Percentiles rank a stretch among this genome's conserved stretches.
phyloP scores from a whole-genome alignment of 1,140 invertebrate species.

The Drosophila persimilis region DNA sequence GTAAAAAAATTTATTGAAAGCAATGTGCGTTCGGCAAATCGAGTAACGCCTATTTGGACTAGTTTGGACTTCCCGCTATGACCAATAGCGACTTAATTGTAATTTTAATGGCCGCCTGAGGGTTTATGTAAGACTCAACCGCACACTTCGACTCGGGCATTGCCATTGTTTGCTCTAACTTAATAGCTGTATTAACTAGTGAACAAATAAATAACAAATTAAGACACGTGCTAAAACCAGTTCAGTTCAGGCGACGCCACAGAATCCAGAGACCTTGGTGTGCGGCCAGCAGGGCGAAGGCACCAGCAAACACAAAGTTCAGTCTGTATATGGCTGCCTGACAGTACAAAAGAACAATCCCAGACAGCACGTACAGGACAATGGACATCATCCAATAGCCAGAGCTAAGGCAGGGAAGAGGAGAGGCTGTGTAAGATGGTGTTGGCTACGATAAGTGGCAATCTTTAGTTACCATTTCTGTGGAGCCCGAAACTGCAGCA shows the following conservation, averaged over 20 bases:
- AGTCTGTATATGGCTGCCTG: conserved; percentile 85
- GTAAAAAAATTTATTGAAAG: conserved; percentile 45
- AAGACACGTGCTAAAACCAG: conserved; percentile 8
- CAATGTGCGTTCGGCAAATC: neutral
- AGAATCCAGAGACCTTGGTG: conserved; percentile 83
- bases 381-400: conserved; percentile 83
- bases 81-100: conserved; percentile 12
- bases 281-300: conserved; percentile 84
- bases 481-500: conserved; percentile 70
- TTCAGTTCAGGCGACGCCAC: conserved; percentile 22
- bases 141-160: conserved; percentile 9
- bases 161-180: conserved; percentile 19
- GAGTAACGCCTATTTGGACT: neutral
- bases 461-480: conserved; percentile 71
- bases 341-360: conserved; percentile 84
- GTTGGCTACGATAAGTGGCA: too few species aligned
- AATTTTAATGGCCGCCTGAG: neutral
- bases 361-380: conserved; percentile 84
- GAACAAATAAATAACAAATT: conserved; percentile 40
- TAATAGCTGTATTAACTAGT: conserved; percentile 19
- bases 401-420: too few species aligned
- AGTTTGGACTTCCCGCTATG: conserved; percentile 68
- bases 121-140: conserved; percentile 25
- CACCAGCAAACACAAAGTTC: conserved; percentile 84
- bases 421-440: too few species aligned